Evolutionary conservation across 2,888 invertebrate genomes (phyloP), one percentile per base, ranked within the genome.

Genomic region (Tinea semifulvella): DNA sequence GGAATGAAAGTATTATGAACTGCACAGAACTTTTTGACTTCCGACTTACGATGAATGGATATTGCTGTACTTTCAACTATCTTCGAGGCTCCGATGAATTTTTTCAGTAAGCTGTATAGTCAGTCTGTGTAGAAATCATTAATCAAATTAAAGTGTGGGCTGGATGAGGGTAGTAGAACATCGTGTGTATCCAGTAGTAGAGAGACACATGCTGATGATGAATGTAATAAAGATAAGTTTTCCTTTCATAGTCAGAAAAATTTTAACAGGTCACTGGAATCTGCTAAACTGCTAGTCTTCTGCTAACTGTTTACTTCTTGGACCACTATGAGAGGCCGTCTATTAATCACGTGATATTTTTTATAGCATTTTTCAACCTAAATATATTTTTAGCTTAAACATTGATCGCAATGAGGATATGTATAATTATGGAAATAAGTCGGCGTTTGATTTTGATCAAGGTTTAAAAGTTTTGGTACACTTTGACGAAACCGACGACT

Each of bases 51-150:
- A 75, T 75, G 61, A 83, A 84, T 43, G 85, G 85, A 1, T 83
- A 72, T 53, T 85, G 85, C 53, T 86, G 85, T 53, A 79, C 82
- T 1, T 86, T 86, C 55, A 85, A 86, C 59, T 84, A 85, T 52
- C 58, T 82, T 13, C 65, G 84, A 19, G 53, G 55, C 19, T 67
- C 68, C 1, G 82, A 82, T 47, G 56, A 56, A 10, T 76, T 80
- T 49, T 59, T 62, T 53, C 63, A 67, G 80, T 80, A 65, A 50
- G 63, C 14, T 36, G n/a, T n/a, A n/a, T n/a, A n/a, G n/a, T n/a
- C n/a, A n/a, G n/a, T n/a, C n/a, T n/a, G n/a, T n/a, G n/a, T n/a
- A n/a, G n/a, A n/a, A n/a, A n/a, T 16, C 19, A 19, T 42, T 17
- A 19, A 26, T 25, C n/a, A 1, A 18, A 38, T 67, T 66, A 25